A percentile compares a stretch with the other conserved stretches of the same genome.
Conservation (phyloP, 2,113 vertebrate species). For the Campylorhamphus procurvoides region DNA sequence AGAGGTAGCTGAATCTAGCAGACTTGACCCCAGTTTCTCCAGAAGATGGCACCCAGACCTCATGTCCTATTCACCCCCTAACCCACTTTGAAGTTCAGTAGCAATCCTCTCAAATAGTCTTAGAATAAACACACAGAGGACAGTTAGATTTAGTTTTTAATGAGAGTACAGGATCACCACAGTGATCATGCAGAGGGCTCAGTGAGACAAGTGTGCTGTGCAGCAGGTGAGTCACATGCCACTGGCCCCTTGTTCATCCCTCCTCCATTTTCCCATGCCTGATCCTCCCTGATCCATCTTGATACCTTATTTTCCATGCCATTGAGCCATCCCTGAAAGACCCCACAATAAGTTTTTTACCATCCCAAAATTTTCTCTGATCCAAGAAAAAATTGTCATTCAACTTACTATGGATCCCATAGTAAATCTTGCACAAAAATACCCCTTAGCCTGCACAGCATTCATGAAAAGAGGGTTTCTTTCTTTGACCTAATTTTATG, state of each 20-base stretch:
- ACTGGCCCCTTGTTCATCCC: neutral
- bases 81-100: neutral
- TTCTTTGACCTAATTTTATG: neutral
- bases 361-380: neutral
- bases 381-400: neutral
- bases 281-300: neutral
- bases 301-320: neutral
- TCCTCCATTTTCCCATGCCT: neutral
- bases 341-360: neutral
- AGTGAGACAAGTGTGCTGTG: neutral
- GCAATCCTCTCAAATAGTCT: neutral
- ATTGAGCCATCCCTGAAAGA: neutral
- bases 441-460: neutral
- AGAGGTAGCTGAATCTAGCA: neutral
- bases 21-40: neutral
- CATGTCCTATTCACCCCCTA: neutral
- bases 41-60: neutral
- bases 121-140: neutral
- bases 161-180: neutral
- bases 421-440: neutral
- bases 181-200: neutral
- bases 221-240: neutral
- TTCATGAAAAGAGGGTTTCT: neutral
- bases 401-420: neutral
- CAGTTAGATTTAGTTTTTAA: neutral